Evolutionary conservation across 2,113 vertebrate species (phyloP), one percentile per base, ranked within the genome.

Genomic region (Erinaceus europaeus): DNA sequence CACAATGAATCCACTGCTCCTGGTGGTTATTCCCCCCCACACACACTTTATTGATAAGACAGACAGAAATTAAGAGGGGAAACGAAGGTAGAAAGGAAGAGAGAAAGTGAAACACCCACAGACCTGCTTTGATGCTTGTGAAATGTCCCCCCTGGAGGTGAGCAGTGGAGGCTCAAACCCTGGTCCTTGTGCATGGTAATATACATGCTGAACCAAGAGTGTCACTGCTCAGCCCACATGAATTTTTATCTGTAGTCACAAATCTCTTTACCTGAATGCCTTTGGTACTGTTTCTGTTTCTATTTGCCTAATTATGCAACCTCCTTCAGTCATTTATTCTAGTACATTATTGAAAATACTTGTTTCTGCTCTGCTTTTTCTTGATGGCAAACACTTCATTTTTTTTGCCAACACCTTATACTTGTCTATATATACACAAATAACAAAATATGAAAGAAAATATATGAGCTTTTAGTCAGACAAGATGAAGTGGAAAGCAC

Each of bases 371-470:
- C 55, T 1, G 2, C 68, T 76, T 90, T 62, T 50, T 74, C 34
- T 67, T 73, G 23, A 52, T 78, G 25, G 38, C 52, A 85, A 90
- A 83, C 23, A 67, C 75, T 59, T 67, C 68, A 59, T 69, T 91
- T 57, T 69, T 91, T 57, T 42, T 29, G 46, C 13, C 57, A 89
- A 15, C 5, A 42, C 53, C 42, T 87, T 23, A 32, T 78, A 34
- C 29, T 76, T 84, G 38, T 21, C 64, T 62, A 13, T 25, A 78
- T 9, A 76, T 18, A 88, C 40, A 69, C 1, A 14, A 50, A 46
- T 57, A 85, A 64, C 46, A 88, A 81, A 84, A 78, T 50, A 52
- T 38, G 34, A 82, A 57, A 85, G n/a, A n/a, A n/a, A n/a, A n/a
- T n/a, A 69, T 68, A 5, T 72, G 44, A 79, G 55, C 53, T 64